A percentile compares a stretch with the other conserved stretches of the same genome.
Evolutionary conservation across 2,797 vertebrate species (phyloP).

Genomic region (Urophycis tenuis): DNA sequence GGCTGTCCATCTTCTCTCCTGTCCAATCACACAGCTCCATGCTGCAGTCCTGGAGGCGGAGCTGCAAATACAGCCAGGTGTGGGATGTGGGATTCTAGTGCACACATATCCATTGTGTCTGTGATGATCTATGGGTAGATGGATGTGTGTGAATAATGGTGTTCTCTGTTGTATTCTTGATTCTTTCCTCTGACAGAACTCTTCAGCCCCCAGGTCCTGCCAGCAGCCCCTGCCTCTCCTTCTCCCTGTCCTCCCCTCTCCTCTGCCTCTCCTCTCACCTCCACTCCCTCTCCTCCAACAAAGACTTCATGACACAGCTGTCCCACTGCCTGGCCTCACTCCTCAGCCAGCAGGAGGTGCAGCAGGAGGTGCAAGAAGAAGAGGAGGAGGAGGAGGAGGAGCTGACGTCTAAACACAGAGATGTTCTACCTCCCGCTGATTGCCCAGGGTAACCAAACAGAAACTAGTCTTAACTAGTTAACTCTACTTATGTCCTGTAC

Average conservation of each 20-base stretch:
- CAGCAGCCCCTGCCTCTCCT: slow-evolving; percentile 31
- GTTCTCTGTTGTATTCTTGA: not conserved
- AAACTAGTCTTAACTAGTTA: slow-evolving; percentile 4
- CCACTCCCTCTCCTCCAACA: slow-evolving; percentile 68
- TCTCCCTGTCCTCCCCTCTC: slow-evolving; percentile 37
- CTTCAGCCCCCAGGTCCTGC: not conserved
- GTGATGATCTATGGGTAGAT: not conserved
- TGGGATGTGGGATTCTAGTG: not conserved
- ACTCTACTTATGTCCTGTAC: not conserved
- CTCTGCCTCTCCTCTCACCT: slow-evolving; percentile 43
- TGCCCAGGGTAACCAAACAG: not conserved
- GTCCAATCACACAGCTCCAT: not conserved
- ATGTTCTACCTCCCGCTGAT: not conserved
- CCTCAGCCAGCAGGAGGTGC: slow-evolving; percentile 45
- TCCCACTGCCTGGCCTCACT: slow-evolving; percentile 70
- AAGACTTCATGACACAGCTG: slow-evolving; percentile 79
- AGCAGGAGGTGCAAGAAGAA: slow-evolving; percentile 25
- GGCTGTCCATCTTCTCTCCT: not conserved
- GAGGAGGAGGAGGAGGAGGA: slow-evolving; percentile 42
- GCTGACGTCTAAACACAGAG: slow-evolving; percentile 26
- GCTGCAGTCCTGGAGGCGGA: not conserved
- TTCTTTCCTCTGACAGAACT: not conserved
- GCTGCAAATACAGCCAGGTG: not conserved
- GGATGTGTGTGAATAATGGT: not conserved
- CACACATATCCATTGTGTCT: not conserved